These are phyloP conservation scores for Dendrolimus punctatus DNA, from an alignment of 1,140 invertebrate species.

Conservation along the genomic window DNA sequence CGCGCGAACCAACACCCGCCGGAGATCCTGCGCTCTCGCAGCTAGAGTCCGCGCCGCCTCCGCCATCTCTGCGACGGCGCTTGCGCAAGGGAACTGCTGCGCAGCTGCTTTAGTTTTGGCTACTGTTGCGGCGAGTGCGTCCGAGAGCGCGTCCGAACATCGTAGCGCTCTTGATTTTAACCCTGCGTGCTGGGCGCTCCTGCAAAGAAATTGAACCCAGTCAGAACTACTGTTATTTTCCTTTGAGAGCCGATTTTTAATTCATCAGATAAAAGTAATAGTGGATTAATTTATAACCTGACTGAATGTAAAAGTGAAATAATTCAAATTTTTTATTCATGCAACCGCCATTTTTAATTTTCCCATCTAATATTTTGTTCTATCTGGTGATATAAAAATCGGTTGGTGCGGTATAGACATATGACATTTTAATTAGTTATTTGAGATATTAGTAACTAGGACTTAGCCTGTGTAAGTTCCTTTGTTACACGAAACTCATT, in stretches of 20 bases:
- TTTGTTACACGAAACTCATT: no score
- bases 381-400: no score
- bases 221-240: no score
- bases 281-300: no score
- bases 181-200: constrained; percentile 81
- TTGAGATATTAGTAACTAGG: no score
- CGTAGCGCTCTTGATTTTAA: constrained; percentile 82
- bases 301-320: not conserved
- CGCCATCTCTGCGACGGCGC: constrained; percentile 94
- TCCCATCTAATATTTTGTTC: no score
- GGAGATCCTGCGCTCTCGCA: constrained; percentile 43
- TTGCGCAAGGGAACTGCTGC: constrained; percentile 90
- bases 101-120: constrained; percentile 92
- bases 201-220: constrained; percentile 18
- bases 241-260: no score
- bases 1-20: constrained; percentile 39
- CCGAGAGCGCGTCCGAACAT: constrained; percentile 88
- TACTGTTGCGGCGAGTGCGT: constrained; percentile 87
- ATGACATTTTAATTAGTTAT: no score
- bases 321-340: not conserved
- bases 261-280: no score
- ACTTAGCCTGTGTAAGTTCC: no score
- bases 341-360: no score
- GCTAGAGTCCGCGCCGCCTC: constrained; percentile 78
- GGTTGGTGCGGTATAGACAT: no score